phyloP scores from a whole-genome alignment of 2,888 invertebrate species.

The Hofmannophila pseudospretella region DNA sequence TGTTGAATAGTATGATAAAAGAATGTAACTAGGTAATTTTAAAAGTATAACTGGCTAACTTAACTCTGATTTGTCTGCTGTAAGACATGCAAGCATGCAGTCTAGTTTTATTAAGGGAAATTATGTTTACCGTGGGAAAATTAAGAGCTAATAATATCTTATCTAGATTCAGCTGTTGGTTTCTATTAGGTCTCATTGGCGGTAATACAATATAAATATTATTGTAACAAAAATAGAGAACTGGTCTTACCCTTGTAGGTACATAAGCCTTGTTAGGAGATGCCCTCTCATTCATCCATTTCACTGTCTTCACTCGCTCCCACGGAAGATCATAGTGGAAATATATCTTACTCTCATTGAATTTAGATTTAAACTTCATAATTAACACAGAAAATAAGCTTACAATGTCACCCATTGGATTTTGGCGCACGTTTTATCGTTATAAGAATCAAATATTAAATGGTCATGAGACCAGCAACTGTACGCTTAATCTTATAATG shows the following conservation, averaged over 20 bases:
- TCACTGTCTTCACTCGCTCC: constrained; percentile 70
- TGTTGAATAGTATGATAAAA: too few relatives aligned
- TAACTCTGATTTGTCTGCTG: too few relatives aligned
- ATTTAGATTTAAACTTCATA: constrained; percentile 75
- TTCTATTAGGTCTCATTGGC: too few relatives aligned
- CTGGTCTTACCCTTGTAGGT: constrained; percentile 82
- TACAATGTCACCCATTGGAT: constrained; percentile 70
- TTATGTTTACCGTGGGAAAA: too few relatives aligned
- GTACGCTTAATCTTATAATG: constrained; percentile 38
- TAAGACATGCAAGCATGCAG: too few relatives aligned
- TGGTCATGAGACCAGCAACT: constrained; percentile 61
- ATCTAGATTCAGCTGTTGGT: too few relatives aligned
- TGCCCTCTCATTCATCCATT: constrained; percentile 90
- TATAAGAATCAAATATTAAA: constrained; percentile 40
- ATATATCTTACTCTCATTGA: constrained; percentile 67
- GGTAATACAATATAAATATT: too few relatives aligned
- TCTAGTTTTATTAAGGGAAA: too few relatives aligned
- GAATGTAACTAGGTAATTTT: too few relatives aligned
- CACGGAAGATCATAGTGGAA: constrained; percentile 65
- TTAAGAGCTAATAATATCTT: too few relatives aligned
- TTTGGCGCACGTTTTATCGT: constrained; percentile 25
- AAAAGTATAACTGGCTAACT: too few relatives aligned
- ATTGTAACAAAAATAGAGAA: neutral
- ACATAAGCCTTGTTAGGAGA: constrained; percentile 87
- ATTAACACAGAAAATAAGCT: constrained; percentile 74